Evolutionary conservation across 2,797 vertebrate species (phyloP), one percentile per base, ranked within the genome.

Genomic region (Lates japonicus): DNA sequence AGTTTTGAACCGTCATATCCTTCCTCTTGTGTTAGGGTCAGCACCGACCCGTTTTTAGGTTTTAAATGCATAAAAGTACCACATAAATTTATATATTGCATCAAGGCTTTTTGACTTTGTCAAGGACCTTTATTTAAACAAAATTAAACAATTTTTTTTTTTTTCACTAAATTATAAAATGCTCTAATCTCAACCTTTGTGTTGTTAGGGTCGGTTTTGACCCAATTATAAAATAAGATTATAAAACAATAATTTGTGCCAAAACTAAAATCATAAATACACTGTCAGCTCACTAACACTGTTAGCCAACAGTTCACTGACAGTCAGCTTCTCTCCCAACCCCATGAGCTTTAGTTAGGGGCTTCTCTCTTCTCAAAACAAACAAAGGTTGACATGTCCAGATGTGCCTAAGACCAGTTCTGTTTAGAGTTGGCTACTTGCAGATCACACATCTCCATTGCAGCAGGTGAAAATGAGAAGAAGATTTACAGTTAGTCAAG

Each of bases 31-130:
- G 25, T 29, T 29, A 29, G 25, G 25, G 25, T 29, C 25, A 29
- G 25, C 25, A 29, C 25, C 25, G 25, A 29, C 25, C 25, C 25
- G 25, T 29, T 29, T 29, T 29, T 29, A 29, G 25, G 25, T 29
- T 29, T 29, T 29, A 29, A 52, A 60, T 76, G 14, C 16, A 60
- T 51, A 52, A 12, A 60, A 55, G 48, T 42, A 33, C 31, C 48
- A 54, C 41, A 54, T 64, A 54, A 54, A 69, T 61, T 4, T 61
- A 20, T 71, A 61, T 49, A 70, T 39, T 51, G 11, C 33, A 71
- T 71, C 55, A 75, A 79, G 41, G 42, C 48, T 65, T 82, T 70
- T 70, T 58, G 49, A 79, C 39, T 76, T 76, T 76, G 39, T 63
- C 61, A 67, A 48, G 22, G 76, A 79, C 60, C 48, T 33, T 19